Evolutionary conservation across 2,888 invertebrate species (phyloP), one percentile per base, ranked within the genome.

Genomic region (Lampropteryx suffumata): DNA sequence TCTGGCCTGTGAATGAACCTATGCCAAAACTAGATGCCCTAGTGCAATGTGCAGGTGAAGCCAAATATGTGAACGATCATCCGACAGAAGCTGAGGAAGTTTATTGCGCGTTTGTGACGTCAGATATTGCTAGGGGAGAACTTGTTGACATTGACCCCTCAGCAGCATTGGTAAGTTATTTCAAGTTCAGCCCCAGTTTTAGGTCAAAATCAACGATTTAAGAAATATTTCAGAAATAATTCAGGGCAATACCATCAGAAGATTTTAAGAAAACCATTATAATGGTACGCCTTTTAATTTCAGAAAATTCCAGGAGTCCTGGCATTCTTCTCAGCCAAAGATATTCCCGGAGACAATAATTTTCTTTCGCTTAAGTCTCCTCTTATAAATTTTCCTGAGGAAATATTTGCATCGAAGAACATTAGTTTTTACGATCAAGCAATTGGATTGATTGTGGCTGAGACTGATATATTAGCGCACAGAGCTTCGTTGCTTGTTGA

Each of bases 1-100:
- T 92, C 44, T 95, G 93, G 92, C 95, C 95, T 0, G 59, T 94
- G 10, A 93, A 91, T 49, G 87, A 95, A 68, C 93, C 95, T 0
- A 79, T 94, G 58, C 90, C 92, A 0, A 95, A 95, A 74, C 54
- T 92, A 7, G 94, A 94, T 62, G 92, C 93, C 0, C 65, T 92
- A 24, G 75, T 90, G 44, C 94, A 94, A 76, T 91, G 91, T 61
- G 87, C 93, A 39, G 95, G 95, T 0, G 94, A 95, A 74, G 93
- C 93, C 0, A 79, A 91, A 60, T 95, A 93, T 71, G 82, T 92
- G 0, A 51, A 51, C 3, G 51, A 51, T 33, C 37, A 27, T 3
- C 51, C 51, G 27, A 26, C 41, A 29, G 46, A 92, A 93, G 84
- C 89, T 0, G 92, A 93, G 67, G 94, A 95, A 76, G 91, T 95